Base-by-base conservation (phyloP, 2,113 vertebrate species). In the Equus quagga region DNA sequence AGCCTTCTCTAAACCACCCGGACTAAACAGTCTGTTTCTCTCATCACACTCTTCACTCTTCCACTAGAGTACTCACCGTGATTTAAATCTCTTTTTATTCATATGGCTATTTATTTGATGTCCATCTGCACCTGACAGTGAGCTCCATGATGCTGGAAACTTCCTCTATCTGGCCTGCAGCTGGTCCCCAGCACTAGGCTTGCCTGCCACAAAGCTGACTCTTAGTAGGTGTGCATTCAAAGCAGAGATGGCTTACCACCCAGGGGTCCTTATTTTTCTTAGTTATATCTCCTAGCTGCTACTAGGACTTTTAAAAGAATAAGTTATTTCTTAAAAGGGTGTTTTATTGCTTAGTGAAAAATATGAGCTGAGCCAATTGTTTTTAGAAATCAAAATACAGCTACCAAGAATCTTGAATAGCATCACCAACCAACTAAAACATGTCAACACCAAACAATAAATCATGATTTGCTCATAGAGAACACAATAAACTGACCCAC, bases 371-470 rank as follows among this genome's bases (percentile, higher is more conserved):
- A 95, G 54, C 51, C 26, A 36, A 10, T 5, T 89, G 41, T 58
- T 92, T 67, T 73, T 54, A 15, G 15, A 73, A 87, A 64, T 73
- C 83, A 92, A 92, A 70, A 54, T 21, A 81, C 31, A 81, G 46
- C 54, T 26, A 44, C 56, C 46, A 64, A 75, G 75, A 91, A 78
- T 12, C 76, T 33, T 65, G 44, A 51, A 70, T 8, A 58, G 24
- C 5, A 36, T 85, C 44, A 28, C 36, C 60, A 65, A 76, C 79
- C 80, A 95, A 75, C 17, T n/a, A 17, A 95, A 75, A 70, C 24
- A 36, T 28, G 1, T 9, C 44, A 70, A 51, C 4, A 33, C 62
- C n/a, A n/a, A 24, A n/a, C 28, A 65, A 21, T 49, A 83, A 79
- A 58, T 69, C n/a, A 64, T 3, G 49, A 24, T 41, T 18, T 73